A percentile compares a stretch with the other conserved stretches of the same genome.
These are phyloP conservation scores for Eumacrocentrus americanus DNA, from an alignment of 2,888 invertebrate genomes.

Conservation along the genomic window DNA sequence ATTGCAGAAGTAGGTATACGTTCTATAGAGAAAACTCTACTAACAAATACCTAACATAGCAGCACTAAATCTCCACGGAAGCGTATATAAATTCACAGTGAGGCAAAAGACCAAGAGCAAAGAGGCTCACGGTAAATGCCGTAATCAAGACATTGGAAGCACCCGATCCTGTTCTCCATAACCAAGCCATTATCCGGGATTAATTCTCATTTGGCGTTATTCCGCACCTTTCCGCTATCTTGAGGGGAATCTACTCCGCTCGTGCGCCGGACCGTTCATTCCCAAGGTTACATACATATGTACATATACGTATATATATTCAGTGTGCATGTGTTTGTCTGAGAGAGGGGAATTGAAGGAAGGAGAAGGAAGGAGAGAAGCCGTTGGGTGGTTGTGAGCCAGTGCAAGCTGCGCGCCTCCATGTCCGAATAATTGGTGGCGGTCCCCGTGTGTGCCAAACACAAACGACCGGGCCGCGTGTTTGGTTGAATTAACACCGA, in stretches of 20 bases:
- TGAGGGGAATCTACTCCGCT: not conserved
- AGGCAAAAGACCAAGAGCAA: no score
- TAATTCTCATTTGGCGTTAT: slow-evolving; percentile 31
- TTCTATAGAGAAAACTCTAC: no score
- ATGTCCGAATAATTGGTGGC: slow-evolving; percentile 43
- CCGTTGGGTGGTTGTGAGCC: not conserved
- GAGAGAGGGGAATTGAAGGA: no score
- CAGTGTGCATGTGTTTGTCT: not conserved
- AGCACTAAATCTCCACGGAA: no score
- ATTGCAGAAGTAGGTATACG: no score
- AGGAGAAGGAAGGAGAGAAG: not conserved
- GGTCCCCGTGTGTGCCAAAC: slow-evolving; percentile 39
- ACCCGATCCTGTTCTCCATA: slow-evolving; percentile 25
- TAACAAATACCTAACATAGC: no score
- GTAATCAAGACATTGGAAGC: slow-evolving; percentile 12
- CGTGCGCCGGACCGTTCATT: slow-evolving; percentile 3
- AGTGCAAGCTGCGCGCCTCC: slow-evolving; percentile 28
- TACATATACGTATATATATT: not conserved
- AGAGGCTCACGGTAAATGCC: not conserved
- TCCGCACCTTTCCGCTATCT: slow-evolving; percentile 25
- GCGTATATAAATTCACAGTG: no score
- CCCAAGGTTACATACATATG: slow-evolving; percentile 7
- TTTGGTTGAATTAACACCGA: slow-evolving; percentile 50
- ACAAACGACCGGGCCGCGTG: slow-evolving; percentile 42
- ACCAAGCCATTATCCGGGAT: slow-evolving; percentile 35